Percentiles rank a stretch among this genome's conserved stretches.
These are phyloP conservation scores for Anneissia japonica DNA, from an alignment of 35 echinoderm and acorn worm species.

Conservation along the genomic window DNA sequence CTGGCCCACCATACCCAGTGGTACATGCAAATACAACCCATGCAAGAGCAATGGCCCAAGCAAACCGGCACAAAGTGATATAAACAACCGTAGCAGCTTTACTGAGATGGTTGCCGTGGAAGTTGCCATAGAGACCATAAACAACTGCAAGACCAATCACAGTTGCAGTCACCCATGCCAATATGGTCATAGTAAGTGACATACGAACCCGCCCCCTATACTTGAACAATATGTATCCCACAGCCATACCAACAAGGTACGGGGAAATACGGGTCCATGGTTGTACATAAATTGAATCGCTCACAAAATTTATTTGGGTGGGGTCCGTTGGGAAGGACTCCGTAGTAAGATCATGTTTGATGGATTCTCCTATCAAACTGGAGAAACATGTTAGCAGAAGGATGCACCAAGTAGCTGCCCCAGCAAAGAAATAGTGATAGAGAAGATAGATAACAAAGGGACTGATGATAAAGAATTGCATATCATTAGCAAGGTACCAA, in stretches of 20 bases:
- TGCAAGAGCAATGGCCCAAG: constrained; percentile 50
- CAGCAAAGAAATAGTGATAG: constrained; percentile 42
- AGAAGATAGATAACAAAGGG: constrained; percentile 60
- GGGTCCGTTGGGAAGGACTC: background rate
- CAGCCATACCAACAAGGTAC: constrained; percentile 70
- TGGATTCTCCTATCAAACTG: background rate
- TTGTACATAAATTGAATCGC: constrained; percentile 41
- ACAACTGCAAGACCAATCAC: constrained; percentile 50
- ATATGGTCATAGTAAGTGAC: constrained; percentile 10
- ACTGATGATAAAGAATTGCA: constrained; percentile 78
- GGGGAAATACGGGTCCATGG: constrained; percentile 83
- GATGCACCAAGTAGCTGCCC: background rate
- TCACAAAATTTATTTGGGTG: background rate
- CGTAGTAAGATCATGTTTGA: background rate
- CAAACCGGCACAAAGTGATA: constrained; percentile 24
- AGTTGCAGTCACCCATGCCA: constrained; percentile 47
- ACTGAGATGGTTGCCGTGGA: background rate
- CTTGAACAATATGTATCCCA: constrained; percentile 73
- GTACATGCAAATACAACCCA: constrained; percentile 77
- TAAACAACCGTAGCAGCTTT: constrained; percentile 12
- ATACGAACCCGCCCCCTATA: background rate
- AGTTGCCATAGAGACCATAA: constrained; percentile 61
- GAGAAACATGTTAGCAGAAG: background rate
- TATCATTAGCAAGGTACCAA: constrained; percentile 83
- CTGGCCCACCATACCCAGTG: constrained; percentile 56